A percentile compares a stretch with the other conserved stretches of the same genome.
These are phyloP conservation scores for Metopia argyrocephala DNA, from an alignment of 2,888 invertebrate genomes.

Conservation along the genomic window DNA sequence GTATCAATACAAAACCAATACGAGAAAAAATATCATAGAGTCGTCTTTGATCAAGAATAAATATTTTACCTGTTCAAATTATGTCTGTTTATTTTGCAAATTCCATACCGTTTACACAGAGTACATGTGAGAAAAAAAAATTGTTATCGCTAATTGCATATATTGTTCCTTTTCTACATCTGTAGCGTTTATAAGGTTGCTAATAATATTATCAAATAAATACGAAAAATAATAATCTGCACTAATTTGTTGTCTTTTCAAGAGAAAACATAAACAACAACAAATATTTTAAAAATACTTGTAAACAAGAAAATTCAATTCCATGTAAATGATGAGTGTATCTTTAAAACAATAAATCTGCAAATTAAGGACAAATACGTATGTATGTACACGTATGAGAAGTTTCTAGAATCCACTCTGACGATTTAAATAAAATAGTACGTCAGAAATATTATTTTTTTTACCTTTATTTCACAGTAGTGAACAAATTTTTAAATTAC, in stretches of 20 bases:
- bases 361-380: no score
- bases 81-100: conserved; percentile 7
- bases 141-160: background rate
- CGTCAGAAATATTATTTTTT: no score
- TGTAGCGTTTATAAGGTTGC: conserved; percentile 10
- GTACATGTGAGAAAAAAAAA: background rate
- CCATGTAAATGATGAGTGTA: background rate
- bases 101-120: background rate
- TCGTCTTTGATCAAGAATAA: no score
- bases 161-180: background rate
- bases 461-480: no score
- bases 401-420: no score
- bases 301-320: background rate
- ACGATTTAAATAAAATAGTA: no score
- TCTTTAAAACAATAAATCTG: background rate
- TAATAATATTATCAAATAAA: conserved; percentile 13
- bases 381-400: no score
- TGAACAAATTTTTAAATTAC: no score
- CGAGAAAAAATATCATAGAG: no score
- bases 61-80: no score
- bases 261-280: background rate
- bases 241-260: conserved; percentile 1
- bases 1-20: no score
- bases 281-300: conserved; percentile 4
- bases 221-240: background rate